Evolutionary conservation across 2,113 vertebrate genomes (phyloP).

Genomic region (Halcyon senegalensis): DNA sequence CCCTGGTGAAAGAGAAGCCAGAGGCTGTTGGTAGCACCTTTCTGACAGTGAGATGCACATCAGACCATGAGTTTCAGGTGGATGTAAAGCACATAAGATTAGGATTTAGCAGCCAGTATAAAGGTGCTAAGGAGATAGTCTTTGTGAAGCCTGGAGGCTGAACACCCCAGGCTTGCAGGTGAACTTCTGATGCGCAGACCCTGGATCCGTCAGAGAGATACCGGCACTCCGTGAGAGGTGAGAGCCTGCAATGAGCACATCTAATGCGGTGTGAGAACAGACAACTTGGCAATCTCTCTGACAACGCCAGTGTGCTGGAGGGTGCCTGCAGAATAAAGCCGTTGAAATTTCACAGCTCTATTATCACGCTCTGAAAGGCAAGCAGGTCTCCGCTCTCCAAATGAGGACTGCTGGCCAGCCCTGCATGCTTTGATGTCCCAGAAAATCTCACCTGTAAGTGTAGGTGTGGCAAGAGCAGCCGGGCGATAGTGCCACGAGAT

Average conservation of each 20-base stretch:
- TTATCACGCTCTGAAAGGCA: conserved; percentile 36
- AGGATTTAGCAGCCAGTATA: background rate
- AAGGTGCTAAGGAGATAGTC: background rate
- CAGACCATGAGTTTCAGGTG: background rate
- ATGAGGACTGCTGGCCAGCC: background rate
- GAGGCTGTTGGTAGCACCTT: background rate
- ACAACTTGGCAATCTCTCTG: background rate
- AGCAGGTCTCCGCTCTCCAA: background rate
- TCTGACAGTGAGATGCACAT: background rate
- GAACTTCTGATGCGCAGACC: background rate
- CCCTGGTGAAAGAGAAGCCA: fast-evolving
- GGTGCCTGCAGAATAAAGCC: background rate
- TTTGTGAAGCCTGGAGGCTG: background rate
- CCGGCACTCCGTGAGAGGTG: background rate
- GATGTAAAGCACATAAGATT: background rate
- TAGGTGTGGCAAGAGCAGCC: background rate
- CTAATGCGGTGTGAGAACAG: background rate
- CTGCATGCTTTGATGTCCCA: background rate
- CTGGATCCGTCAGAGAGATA: background rate
- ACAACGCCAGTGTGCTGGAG: background rate
- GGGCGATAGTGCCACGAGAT: fast-evolving
- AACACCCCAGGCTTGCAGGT: background rate
- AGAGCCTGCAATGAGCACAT: background rate
- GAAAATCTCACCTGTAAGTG: background rate
- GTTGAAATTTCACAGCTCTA: conserved; percentile 29